Percentiles rank a stretch among this genome's conserved stretches.
Evolutionary conservation across 2,888 invertebrate species (phyloP).

Genomic region (Petrophora chlorosata): DNA sequence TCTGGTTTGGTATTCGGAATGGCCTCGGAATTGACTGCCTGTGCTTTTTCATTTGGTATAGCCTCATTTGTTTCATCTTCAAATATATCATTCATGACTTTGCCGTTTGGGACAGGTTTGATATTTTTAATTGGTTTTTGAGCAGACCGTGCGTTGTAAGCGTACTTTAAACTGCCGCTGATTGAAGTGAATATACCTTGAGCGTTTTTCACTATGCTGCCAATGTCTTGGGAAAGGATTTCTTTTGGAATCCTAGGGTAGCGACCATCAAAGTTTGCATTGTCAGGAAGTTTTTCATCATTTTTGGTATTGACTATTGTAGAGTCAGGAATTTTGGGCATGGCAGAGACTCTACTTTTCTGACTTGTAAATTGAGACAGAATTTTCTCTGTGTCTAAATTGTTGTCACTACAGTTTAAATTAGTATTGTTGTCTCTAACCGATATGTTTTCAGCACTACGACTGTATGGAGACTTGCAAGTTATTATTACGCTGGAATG

Average conservation of each 20-base stretch:
- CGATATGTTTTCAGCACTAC: slow-evolving; percentile 70
- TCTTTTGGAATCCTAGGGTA: slow-evolving; percentile 69
- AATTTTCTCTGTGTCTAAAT: slow-evolving; percentile 62
- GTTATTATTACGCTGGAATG: slow-evolving; percentile 40
- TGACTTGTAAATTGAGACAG: slow-evolving; percentile 61
- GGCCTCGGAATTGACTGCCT: neutral
- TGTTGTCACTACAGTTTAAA: slow-evolving; percentile 44
- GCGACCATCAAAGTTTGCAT: slow-evolving; percentile 42
- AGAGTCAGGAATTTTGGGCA: slow-evolving; percentile 56
- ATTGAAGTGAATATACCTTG: slow-evolving; percentile 79
- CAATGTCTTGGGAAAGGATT: slow-evolving; percentile 69
- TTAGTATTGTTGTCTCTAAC: slow-evolving; percentile 33
- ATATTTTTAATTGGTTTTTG: slow-evolving; percentile 55
- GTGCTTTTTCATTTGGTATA: neutral
- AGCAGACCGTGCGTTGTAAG: slow-evolving; percentile 62
- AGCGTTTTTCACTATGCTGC: slow-evolving; percentile 77
- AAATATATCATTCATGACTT: slow-evolving; percentile 75
- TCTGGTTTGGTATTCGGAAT: neutral
- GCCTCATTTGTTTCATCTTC: slow-evolving; percentile 55
- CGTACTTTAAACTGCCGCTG: slow-evolving; percentile 74
- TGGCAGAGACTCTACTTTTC: slow-evolving; percentile 62
- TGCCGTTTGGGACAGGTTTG: slow-evolving; percentile 62
- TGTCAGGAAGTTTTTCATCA: slow-evolving; percentile 55
- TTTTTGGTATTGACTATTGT: neutral
- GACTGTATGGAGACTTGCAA: slow-evolving; percentile 55